Percentiles rank a stretch among this genome's conserved stretches.
These are phyloP conservation scores for Drosophila kikkawai DNA, from an alignment of 1,140 invertebrate genomes.

Conservation along the genomic window DNA sequence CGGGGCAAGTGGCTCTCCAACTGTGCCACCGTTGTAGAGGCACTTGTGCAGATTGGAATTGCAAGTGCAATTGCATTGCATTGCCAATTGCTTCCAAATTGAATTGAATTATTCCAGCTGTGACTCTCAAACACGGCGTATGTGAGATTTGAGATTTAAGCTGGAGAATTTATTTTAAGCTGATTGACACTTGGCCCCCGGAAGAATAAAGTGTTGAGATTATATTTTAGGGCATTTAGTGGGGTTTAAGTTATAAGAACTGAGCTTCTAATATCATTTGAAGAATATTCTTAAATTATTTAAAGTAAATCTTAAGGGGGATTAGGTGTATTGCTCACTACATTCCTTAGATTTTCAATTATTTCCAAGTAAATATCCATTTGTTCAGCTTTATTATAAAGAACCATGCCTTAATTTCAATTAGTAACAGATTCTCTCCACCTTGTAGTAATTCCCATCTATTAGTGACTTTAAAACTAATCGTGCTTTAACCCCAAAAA, in stretches of 20 bases:
- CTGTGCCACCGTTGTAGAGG: slow-evolving; percentile 25
- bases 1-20: slow-evolving; percentile 39
- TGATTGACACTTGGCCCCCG: neutral
- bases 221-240: neutral
- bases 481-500: neutral
- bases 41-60: slow-evolving; percentile 12
- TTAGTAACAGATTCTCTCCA: neutral
- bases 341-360: too few relatives aligned
- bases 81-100: slow-evolving; percentile 25
- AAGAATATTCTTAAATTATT: neutral
- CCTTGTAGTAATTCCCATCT: neutral
- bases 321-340: neutral
- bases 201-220: neutral
- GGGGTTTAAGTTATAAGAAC: neutral
- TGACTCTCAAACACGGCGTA: slow-evolving; percentile 13
- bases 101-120: slow-evolving; percentile 33
- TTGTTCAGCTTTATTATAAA: neutral
- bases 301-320: neutral
- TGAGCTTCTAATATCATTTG: neutral
- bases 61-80: slow-evolving; percentile 12
- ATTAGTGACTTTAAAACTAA: slow-evolving; percentile 4
- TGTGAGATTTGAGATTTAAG: slow-evolving; percentile 1
- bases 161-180: neutral
- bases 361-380: neutral
- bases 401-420: neutral